Conservation (phyloP, 23 tunicate species). For the Halocynthia roretzi region DNA sequence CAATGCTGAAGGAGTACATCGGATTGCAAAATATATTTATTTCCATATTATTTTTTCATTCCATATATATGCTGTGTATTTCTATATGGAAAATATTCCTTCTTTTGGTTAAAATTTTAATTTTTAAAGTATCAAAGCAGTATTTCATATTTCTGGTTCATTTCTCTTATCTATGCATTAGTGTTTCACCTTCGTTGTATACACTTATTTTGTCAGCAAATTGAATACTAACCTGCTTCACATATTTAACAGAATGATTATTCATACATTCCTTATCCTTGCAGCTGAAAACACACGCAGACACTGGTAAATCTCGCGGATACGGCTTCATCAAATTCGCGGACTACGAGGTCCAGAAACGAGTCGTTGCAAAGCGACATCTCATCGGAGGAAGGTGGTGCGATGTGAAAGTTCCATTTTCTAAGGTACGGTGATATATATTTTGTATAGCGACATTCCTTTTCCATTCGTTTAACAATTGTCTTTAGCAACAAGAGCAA, state of each 20-base stretch:
- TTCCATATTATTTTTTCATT: too few relatives aligned
- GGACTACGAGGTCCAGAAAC: conserved; percentile 63
- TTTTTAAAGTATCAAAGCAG: too few relatives aligned
- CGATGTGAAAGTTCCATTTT: conserved; percentile 89
- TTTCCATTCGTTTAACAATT: not conserved
- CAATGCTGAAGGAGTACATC: too few relatives aligned
- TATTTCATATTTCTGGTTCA: too few relatives aligned
- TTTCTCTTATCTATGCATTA: too few relatives aligned
- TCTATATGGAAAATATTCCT: too few relatives aligned
- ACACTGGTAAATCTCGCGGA: conserved; percentile 73
- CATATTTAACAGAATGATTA: not conserved
- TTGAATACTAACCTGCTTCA: too few relatives aligned
- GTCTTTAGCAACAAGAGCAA: conserved; percentile 23
- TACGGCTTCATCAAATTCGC: conserved; percentile 86
- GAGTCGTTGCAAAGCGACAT: conserved; percentile 49
- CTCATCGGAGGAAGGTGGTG: conserved; percentile 75
- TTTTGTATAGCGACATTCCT: not conserved
- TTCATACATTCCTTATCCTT: conserved; percentile 1
- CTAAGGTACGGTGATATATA: conserved; percentile 40
- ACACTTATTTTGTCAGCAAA: too few relatives aligned
- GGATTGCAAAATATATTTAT: too few relatives aligned
- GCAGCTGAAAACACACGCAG: conserved; percentile 47
- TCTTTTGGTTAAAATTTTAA: too few relatives aligned
- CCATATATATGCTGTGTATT: too few relatives aligned
- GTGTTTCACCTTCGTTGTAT: too few relatives aligned